Percentiles rank a stretch among this genome's conserved stretches.
Conservation (phyloP, 2,113 vertebrate genomes). For the Fregata magnificens region DNA sequence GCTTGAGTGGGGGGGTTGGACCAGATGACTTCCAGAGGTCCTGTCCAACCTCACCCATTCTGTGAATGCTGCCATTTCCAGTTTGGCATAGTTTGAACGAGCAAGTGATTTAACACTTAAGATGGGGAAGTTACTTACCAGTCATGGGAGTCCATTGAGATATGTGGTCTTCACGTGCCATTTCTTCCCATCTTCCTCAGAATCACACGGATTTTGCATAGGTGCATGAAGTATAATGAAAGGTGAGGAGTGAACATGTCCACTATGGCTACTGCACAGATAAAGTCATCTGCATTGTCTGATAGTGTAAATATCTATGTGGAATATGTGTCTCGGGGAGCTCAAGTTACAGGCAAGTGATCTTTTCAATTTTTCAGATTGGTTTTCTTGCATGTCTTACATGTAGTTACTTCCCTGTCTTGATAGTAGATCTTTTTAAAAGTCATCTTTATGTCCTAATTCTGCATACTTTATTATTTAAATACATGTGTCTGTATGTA, state of each 20-base stretch:
- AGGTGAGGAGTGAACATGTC: background rate
- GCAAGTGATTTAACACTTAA: background rate
- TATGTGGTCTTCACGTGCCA: accelerated
- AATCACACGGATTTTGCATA: background rate
- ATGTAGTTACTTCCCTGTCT: background rate
- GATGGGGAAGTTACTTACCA: background rate
- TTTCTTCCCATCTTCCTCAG: background rate
- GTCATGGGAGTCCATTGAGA: background rate
- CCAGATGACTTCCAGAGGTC: background rate
- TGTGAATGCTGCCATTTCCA: background rate
- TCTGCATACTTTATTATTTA: background rate
- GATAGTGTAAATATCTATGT: background rate
- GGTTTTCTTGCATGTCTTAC: background rate
- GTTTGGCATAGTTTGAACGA: background rate
- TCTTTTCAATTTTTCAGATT: background rate
- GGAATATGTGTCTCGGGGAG: background rate
- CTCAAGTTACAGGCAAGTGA: background rate
- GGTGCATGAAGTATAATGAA: background rate
- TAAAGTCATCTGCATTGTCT: background rate
- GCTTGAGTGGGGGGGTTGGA: background rate
- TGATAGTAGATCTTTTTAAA: background rate
- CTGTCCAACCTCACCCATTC: background rate
- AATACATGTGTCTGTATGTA: background rate
- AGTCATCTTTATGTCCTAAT: background rate
- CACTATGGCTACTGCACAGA: background rate